phyloP scores from a whole-genome alignment of 2,797 vertebrate genomes.

The Pelodytes ibericus region DNA sequence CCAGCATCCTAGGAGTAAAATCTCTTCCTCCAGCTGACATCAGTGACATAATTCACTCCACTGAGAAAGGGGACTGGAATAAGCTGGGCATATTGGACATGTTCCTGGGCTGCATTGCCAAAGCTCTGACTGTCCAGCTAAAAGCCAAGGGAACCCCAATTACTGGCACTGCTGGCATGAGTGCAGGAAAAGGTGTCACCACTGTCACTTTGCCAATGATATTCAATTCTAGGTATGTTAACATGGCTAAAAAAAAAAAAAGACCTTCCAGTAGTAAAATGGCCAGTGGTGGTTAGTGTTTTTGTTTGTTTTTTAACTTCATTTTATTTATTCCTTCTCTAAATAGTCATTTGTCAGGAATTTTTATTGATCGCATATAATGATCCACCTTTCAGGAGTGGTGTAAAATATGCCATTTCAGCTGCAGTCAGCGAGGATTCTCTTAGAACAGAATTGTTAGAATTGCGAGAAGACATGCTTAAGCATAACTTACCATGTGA shows the following conservation, averaged over 20 bases:
- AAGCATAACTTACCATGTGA: too few species aligned
- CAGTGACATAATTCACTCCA: constrained; percentile 98
- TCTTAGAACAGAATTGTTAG: too few species aligned
- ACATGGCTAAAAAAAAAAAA: not conserved
- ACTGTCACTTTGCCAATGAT: constrained; percentile 98
- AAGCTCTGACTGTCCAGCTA: constrained; percentile 97
- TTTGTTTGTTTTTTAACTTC: too few species aligned
- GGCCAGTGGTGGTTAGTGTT: too few species aligned
- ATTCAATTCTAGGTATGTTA: constrained; percentile 93
- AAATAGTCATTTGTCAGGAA: too few species aligned
- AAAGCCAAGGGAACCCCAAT: constrained; percentile 98
- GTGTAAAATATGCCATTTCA: too few species aligned
- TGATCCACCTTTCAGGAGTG: too few species aligned
- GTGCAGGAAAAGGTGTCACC: constrained; percentile 94
- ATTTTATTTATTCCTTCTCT: too few species aligned
- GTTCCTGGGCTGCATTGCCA: constrained; percentile 98
- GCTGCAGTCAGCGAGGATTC: too few species aligned
- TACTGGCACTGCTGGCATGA: constrained; percentile 88
- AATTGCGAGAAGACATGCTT: too few species aligned
- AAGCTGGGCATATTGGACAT: constrained; percentile 97
- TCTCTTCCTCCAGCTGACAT: constrained; percentile 96
- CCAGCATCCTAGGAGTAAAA: constrained; percentile 97
- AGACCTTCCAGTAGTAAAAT: too few species aligned
- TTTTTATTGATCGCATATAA: too few species aligned
- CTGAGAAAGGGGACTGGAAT: constrained; percentile 98